A percentile compares a stretch with the other conserved stretches of the same genome.
These are phyloP conservation scores for Colletes collaris DNA, from an alignment of 2,888 invertebrate genomes.

Conservation along the genomic window DNA sequence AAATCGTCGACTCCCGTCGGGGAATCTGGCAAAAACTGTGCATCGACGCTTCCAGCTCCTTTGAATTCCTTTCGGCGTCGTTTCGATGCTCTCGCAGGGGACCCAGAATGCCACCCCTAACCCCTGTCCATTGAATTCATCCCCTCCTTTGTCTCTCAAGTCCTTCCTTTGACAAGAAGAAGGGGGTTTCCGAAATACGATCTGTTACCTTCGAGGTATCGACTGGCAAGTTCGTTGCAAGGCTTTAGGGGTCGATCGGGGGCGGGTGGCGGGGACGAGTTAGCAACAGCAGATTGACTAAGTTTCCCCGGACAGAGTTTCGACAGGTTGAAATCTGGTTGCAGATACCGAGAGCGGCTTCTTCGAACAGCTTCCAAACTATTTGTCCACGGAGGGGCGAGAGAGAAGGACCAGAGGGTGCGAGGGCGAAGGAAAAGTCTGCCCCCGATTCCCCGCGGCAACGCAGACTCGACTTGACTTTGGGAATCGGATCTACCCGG, in stretches of 20 bases:
- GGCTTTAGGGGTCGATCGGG: constrained; percentile 69
- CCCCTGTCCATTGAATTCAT: constrained; percentile 6
- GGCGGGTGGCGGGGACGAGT: constrained; percentile 56
- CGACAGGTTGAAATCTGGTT: constrained; percentile 76
- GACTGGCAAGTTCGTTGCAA: constrained; percentile 66
- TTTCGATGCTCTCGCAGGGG: not conserved
- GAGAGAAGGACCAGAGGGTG: constrained; percentile 8
- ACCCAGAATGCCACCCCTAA: not conserved
- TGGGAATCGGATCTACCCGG: constrained; percentile 32
- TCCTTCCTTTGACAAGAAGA: constrained; percentile 48
- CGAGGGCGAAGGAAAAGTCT: constrained; percentile 35
- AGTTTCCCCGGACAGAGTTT: constrained; percentile 75
- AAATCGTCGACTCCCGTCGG: too few species aligned
- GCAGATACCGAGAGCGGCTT: constrained; percentile 69
- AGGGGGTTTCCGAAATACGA: constrained; percentile 66
- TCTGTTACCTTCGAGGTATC: constrained; percentile 68
- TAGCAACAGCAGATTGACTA: constrained; percentile 77
- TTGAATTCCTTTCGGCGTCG: not conserved
- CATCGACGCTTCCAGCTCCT: not conserved
- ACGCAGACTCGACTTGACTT: constrained; percentile 28
- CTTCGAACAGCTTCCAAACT: constrained; percentile 69
- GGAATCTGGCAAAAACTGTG: not conserved
- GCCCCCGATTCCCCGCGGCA: constrained; percentile 20
- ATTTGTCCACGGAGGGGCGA: constrained; percentile 60
- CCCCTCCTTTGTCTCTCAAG: constrained; percentile 51